Base-by-base conservation (phyloP, 92 coral and sea anemone species). In the Phenganax subtilis region DNA sequence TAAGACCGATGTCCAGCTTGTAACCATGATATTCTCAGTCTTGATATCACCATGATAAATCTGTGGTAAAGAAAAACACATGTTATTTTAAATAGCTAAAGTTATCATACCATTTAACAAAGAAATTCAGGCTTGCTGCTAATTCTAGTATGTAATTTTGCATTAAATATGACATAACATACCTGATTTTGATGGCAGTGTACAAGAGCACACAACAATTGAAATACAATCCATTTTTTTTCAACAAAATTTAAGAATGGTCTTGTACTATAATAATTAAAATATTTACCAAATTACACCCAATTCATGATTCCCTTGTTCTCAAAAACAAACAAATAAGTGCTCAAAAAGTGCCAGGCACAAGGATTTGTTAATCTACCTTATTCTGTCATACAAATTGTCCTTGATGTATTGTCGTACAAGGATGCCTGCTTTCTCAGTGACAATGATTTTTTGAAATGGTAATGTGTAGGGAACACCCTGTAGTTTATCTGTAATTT, bases 1-100 rank as follows among this genome's bases (percentile, higher is more conserved):
- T 8, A 94, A 84, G 8, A 89, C 98, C 91, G 97, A 94, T 82
- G 92, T 94, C 98, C 98, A 94, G 9, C 97, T 91, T 0, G 98
- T 90, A 10, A 92, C 93, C 98, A 94, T 94, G 10, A 94, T 86
- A 53, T 94, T 94, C 83, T 94, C 98, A 52, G 98, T 90, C 75
- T 94, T 94, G 29, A 94, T 91, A 84, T 94, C 98, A 54, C 98
- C 98, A 88, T 94, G 98, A 72, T 96, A 92, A 25, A 94, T 93
- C 98, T 94, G 71, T 1, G 28, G 77, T 55, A 12, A 47, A n/a
- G 8, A 86, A 25, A 57, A 54, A 20, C 31, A 9, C 14, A 25
- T 25, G 5, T 30, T 12, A 29, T 29, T 10, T 31, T 14, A 67
- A 29, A 20, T 67, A 59, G 16, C 25, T 59, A 20, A 20, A 20